Conservation (phyloP, 1,140 invertebrate species). For the Anastatus disparis region DNA sequence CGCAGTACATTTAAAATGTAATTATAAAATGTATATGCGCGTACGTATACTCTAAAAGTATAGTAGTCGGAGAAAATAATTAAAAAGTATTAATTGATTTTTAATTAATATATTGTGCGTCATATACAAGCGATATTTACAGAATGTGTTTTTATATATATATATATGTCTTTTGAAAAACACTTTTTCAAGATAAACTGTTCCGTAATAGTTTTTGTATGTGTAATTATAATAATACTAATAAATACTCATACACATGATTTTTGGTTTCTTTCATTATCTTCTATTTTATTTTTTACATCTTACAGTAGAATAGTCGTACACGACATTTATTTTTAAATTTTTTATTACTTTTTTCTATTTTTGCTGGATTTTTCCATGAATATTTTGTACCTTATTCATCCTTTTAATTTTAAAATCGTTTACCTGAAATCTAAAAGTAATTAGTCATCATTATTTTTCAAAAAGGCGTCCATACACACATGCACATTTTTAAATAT, state of each 20-base stretch:
- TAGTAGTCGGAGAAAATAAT: neutral
- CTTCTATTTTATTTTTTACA: neutral
- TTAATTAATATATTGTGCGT: neutral
- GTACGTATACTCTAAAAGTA: neutral
- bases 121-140: no score
- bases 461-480: no score
- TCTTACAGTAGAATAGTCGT: no score
- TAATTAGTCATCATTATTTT: no score
- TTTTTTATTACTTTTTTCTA: neutral
- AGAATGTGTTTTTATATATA: neutral
- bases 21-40: conserved; percentile 6
- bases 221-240: conserved; percentile 4
- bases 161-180: neutral
- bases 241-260: conserved; percentile 4
- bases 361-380: neutral
- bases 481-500: no score
- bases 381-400: conserved; percentile 15
- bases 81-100: conserved; percentile 21
- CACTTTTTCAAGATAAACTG: neutral
- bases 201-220: neutral
- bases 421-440: no score
- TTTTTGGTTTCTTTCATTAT: neutral
- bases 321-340: neutral
- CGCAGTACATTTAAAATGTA: neutral
- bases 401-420: no score